Evolutionary conservation across 2,888 invertebrate species (phyloP).

Genomic region (Epistrophe grossulariae): DNA sequence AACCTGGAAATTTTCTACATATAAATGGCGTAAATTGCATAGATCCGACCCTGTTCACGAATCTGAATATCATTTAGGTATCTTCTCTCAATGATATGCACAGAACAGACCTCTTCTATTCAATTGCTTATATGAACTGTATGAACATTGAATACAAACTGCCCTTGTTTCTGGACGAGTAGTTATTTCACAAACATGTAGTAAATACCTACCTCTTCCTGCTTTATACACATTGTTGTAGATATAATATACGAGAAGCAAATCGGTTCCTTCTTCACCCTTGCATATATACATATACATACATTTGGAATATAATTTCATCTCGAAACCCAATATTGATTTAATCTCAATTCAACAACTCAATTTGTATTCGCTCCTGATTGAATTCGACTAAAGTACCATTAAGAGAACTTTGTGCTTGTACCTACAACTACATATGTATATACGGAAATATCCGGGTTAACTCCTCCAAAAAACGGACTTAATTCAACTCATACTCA

Average conservation of each 20-base stretch:
- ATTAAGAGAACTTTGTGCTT: constrained; percentile 29
- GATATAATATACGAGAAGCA: background rate
- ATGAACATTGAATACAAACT: constrained; percentile 27
- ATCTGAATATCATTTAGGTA: background rate
- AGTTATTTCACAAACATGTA: background rate
- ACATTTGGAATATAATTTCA: constrained; percentile 14
- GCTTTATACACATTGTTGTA: too few relatives aligned
- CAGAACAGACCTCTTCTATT: background rate
- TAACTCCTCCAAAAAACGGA: constrained; percentile 37
- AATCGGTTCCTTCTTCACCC: background rate
- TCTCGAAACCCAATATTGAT: constrained; percentile 38
- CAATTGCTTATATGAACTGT: constrained; percentile 2
- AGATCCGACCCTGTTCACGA: background rate
- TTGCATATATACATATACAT: background rate
- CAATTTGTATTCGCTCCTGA: constrained; percentile 47
- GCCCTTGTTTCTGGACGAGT: constrained; percentile 7
- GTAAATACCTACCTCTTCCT: background rate
- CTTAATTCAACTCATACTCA: constrained; percentile 27
- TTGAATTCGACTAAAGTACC: constrained; percentile 47
- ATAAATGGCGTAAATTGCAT: too few relatives aligned
- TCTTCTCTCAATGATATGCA: background rate
- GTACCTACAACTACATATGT: too few relatives aligned
- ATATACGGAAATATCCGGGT: constrained; percentile 22
- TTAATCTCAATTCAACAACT: constrained; percentile 48
- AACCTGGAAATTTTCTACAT: too few relatives aligned